phyloP scores from a whole-genome alignment of 2,797 vertebrate species.

The Adrianichthys oophorus region DNA sequence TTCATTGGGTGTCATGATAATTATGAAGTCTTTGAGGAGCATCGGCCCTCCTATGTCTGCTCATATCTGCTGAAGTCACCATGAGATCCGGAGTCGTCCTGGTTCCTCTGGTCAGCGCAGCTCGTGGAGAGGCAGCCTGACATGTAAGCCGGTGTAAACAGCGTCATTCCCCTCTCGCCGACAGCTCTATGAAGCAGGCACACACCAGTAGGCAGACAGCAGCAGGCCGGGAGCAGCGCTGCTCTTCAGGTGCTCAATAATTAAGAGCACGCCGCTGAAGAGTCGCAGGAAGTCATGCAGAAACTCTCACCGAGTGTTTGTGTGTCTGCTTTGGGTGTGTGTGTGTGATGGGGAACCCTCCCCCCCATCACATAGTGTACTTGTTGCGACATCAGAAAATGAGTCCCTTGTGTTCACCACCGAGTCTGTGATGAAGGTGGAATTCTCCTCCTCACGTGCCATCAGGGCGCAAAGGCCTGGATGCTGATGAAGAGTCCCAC shows the following conservation, averaged over 20 bases:
- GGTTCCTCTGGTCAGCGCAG: constrained; percentile 1
- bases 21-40: too few species aligned
- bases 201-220: constrained; percentile 46
- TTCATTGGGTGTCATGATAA: too few species aligned
- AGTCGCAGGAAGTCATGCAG: constrained; percentile 54
- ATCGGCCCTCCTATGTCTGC: too few species aligned
- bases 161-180: constrained; percentile 11
- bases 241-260: constrained; percentile 71
- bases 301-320: constrained; percentile 30
- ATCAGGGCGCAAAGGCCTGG: constrained; percentile 15
- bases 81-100: too few species aligned
- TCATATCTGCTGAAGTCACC: too few species aligned
- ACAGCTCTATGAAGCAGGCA: constrained; percentile 57
- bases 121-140: constrained; percentile 22
- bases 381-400: constrained; percentile 54
- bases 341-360: constrained; percentile 24
- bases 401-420: constrained; percentile 51
- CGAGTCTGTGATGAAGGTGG: constrained; percentile 26
- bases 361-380: constrained; percentile 36
- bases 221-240: constrained; percentile 46
- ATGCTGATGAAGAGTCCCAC: constrained; percentile 50
- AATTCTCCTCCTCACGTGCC: background rate
- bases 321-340: constrained; percentile 5
- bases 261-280: constrained; percentile 58
- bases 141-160: constrained; percentile 41